Conservation (phyloP, 2,113 vertebrate genomes). For the Penelope pileata region DNA sequence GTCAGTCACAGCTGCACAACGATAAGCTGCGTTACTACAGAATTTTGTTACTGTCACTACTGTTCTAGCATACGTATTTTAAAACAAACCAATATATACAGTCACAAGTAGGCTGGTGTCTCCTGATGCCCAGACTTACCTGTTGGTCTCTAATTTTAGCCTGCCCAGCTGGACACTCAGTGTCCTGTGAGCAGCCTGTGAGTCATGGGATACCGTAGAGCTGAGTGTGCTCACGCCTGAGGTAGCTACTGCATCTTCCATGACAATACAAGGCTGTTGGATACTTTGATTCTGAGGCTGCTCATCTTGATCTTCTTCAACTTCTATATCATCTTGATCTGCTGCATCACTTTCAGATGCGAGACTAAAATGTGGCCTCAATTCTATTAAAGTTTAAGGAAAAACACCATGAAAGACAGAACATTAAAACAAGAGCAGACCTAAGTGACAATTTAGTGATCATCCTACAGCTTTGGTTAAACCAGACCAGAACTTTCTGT, state of each 20-base stretch:
- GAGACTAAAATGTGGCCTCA: conserved; percentile 94
- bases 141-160: conserved; percentile 95
- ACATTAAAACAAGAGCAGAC: background rate
- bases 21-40: background rate
- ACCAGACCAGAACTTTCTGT: background rate
- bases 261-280: conserved; percentile 72
- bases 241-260: conserved; percentile 91
- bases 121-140: conserved; percentile 73
- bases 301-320: conserved; percentile 80
- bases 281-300: conserved; percentile 78
- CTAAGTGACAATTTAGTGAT: background rate
- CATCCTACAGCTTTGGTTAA: background rate
- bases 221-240: conserved; percentile 99
- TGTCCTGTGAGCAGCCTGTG: conserved; percentile 86
- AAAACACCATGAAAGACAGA: background rate
- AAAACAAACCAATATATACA: background rate
- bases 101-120: background rate
- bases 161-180: conserved; percentile 91
- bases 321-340: conserved; percentile 90
- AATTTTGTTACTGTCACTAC: background rate
- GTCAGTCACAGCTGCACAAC: background rate
- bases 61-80: background rate
- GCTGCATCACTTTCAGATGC: conserved; percentile 96
- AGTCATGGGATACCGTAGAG: conserved; percentile 92
- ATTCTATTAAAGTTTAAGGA: conserved; percentile 76